phyloP scores from a whole-genome alignment of 2,113 vertebrate genomes.

The Archilochus colubris region DNA sequence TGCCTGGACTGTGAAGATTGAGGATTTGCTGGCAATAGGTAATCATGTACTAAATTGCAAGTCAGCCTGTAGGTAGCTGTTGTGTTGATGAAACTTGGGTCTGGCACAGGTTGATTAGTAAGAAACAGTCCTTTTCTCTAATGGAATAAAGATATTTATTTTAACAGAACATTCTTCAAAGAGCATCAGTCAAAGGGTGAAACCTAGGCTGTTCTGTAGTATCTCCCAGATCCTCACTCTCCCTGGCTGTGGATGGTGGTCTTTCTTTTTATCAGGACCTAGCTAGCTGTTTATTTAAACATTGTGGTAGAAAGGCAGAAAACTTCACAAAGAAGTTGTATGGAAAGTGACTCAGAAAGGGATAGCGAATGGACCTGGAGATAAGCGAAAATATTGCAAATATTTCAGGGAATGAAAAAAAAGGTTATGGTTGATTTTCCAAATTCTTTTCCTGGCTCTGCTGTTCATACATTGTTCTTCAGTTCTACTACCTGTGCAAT shows the following conservation, averaged over 20 bases:
- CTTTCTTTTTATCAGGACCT: background rate
- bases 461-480: background rate
- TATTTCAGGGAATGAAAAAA: background rate
- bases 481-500: background rate
- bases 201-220: background rate
- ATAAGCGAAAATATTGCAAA: background rate
- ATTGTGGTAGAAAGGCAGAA: background rate
- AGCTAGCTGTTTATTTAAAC: background rate
- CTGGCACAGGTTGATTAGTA: background rate
- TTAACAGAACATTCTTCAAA: background rate
- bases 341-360: background rate
- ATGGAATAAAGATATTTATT: background rate
- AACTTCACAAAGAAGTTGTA: background rate
- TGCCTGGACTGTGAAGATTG: background rate
- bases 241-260: background rate
- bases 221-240: background rate
- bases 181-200: background rate
- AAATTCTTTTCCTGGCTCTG: background rate
- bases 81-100: slow-evolving; percentile 9
- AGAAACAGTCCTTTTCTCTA: background rate
- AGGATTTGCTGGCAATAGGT: slow-evolving; percentile 3
- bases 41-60: slow-evolving; percentile 31
- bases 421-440: background rate
- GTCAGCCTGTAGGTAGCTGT: background rate
- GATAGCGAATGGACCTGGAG: background rate